Conservation (phyloP, 1,140 invertebrate genomes). For the Atta cephalotes region DNA sequence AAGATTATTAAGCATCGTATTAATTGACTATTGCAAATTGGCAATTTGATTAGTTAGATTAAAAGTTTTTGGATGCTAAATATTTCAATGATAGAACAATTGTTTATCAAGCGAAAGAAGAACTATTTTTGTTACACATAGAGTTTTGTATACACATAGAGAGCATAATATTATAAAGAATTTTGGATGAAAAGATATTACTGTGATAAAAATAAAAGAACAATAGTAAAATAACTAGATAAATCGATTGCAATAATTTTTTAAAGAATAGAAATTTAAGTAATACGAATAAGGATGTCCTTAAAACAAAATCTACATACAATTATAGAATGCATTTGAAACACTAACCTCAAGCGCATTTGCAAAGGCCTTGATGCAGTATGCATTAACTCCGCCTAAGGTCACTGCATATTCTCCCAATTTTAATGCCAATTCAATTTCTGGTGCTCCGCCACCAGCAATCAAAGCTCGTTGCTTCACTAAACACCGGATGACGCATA, state of each 20-base stretch:
- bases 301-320: background rate
- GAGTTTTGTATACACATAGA: too few species aligned
- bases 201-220: background rate
- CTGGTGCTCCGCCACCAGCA: constrained; percentile 98
- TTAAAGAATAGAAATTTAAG: background rate
- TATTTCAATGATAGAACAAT: background rate
- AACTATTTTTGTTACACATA: background rate
- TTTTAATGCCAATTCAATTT: constrained; percentile 96
- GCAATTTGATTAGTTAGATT: background rate
- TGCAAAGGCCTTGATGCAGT: constrained; percentile 97
- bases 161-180: background rate
- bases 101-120: background rate
- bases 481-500: constrained; percentile 98
- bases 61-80: background rate
- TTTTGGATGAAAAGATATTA: background rate
- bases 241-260: background rate
- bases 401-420: constrained; percentile 94
- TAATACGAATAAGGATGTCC: background rate
- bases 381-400: constrained; percentile 96
- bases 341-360: constrained; percentile 95
- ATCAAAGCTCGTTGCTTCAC: constrained; percentile 97
- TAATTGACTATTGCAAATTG: background rate
- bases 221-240: background rate
- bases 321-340: background rate
- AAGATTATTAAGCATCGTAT: background rate